Conservation (phyloP, 2,797 vertebrate species). For the Rhinatrema bivittatum region DNA sequence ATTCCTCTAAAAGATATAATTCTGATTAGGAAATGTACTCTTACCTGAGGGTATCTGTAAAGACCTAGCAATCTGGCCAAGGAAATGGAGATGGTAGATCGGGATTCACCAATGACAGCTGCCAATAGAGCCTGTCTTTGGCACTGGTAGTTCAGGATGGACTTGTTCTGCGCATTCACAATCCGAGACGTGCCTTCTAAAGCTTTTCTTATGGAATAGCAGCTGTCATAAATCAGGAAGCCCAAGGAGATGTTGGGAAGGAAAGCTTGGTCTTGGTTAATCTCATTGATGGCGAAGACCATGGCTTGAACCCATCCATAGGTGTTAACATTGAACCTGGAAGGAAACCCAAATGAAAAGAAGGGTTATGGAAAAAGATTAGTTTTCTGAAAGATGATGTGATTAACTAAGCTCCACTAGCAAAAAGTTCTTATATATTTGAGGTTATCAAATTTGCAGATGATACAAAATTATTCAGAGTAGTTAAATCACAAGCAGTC, state of each 20-base stretch:
- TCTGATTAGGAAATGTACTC: too few species aligned
- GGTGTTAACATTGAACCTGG: slow-evolving; percentile 2
- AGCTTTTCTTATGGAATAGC: slow-evolving; percentile 1
- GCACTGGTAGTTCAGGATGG: slow-evolving; percentile 17
- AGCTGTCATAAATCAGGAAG: slow-evolving; percentile 4
- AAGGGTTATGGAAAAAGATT: too few species aligned
- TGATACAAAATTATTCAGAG: too few species aligned
- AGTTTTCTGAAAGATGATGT: too few species aligned
- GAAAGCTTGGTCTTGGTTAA: background rate
- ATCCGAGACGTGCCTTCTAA: slow-evolving; percentile 11
- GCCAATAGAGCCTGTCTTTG: background rate
- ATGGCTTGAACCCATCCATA: slow-evolving; percentile 8
- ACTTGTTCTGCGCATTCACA: slow-evolving; percentile 3
- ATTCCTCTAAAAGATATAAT: too few species aligned
- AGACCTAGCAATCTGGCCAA: slow-evolving; percentile 23
- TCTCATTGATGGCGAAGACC: slow-evolving; percentile 3
- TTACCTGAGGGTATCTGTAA: slow-evolving; percentile 25
- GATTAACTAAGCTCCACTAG: too few species aligned
- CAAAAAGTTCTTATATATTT: too few species aligned
- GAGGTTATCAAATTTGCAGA: too few species aligned
- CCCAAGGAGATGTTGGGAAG: slow-evolving; percentile 7
- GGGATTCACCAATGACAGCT: slow-evolving; percentile 15
- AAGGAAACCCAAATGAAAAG: too few species aligned
- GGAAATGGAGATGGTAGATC: slow-evolving; percentile 2
- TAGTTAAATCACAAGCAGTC: too few species aligned